Conservation (phyloP, 2,888 invertebrate species). For the Acronicta psi region DNA sequence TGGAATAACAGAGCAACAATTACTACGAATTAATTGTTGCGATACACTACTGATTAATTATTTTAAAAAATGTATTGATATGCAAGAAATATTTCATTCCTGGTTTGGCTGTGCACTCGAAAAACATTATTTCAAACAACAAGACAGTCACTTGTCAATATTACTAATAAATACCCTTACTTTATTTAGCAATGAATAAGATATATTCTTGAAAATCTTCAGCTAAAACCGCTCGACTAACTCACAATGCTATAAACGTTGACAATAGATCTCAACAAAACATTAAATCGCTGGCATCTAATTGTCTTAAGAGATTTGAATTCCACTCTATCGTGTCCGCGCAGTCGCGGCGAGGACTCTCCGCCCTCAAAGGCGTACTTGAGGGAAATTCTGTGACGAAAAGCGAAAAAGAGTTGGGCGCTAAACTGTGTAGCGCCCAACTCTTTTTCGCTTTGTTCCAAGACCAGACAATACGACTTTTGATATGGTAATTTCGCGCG, state of each 20-base stretch:
- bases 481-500: slow-evolving; percentile 50
- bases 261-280: slow-evolving; percentile 1
- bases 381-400: slow-evolving; percentile 11
- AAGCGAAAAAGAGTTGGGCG: too few species aligned
- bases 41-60: too few species aligned
- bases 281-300: slow-evolving; percentile 8
- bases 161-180: too few species aligned
- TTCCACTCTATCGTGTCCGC: background rate
- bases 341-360: background rate
- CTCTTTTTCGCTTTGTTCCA: slow-evolving; percentile 31
- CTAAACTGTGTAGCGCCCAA: slow-evolving; percentile 24
- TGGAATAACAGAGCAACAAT: background rate
- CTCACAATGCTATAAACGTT: slow-evolving; percentile 4
- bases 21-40: background rate
- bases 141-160: too few species aligned
- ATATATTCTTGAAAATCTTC: background rate
- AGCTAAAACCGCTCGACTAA: background rate
- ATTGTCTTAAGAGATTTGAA: slow-evolving; percentile 22
- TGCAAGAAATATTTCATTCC: too few species aligned
- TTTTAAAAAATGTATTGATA: too few species aligned
- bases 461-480: slow-evolving; percentile 37
- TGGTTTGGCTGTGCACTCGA: too few species aligned
- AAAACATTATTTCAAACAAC: too few species aligned
- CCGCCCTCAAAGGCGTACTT: slow-evolving; percentile 8
- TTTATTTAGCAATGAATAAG: too few species aligned